phyloP scores from a whole-genome alignment of 1,140 invertebrate genomes.

The Mizuhopecten yessoensis region DNA sequence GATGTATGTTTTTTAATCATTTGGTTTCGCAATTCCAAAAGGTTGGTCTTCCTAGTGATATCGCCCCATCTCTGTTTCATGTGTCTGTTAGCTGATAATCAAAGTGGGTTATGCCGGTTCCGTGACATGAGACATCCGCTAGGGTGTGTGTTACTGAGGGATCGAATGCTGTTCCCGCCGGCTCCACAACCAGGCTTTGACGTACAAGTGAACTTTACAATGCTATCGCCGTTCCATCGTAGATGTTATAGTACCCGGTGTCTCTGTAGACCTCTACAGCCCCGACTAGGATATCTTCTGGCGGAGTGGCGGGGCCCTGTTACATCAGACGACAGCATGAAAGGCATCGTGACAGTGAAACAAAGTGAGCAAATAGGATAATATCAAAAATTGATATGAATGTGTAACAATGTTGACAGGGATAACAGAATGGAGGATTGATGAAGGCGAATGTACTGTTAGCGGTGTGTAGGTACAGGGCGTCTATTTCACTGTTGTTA shows the following conservation, averaged over 20 bases:
- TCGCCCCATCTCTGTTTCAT: background rate
- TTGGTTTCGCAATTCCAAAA: slow-evolving; percentile 11
- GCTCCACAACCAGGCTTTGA: slow-evolving; percentile 12
- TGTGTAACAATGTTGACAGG: slow-evolving; percentile 1
- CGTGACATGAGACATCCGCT: slow-evolving; percentile 5
- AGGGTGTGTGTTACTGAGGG: background rate
- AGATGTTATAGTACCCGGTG: background rate
- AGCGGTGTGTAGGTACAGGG: background rate
- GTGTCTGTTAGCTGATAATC: slow-evolving; percentile 33
- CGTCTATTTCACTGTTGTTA: background rate
- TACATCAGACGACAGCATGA: background rate
- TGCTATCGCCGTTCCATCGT: slow-evolving; percentile 22
- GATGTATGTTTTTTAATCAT: slow-evolving; percentile 35
- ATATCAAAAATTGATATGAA: slow-evolving; percentile 40
- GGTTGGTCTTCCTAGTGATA: background rate
- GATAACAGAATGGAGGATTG: background rate
- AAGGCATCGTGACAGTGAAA: slow-evolving; percentile 18
- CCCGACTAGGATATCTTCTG: background rate
- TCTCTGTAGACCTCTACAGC: background rate
- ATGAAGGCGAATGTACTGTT: slow-evolving; percentile 22
- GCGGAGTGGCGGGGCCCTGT: background rate
- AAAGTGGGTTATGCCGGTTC: slow-evolving; percentile 2
- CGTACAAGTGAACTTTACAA: slow-evolving; percentile 7
- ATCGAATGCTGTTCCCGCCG: background rate
- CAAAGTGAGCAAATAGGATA: slow-evolving; percentile 34